phyloP scores from a whole-genome alignment of 2,797 vertebrate genomes.

The Apogon talboti region DNA sequence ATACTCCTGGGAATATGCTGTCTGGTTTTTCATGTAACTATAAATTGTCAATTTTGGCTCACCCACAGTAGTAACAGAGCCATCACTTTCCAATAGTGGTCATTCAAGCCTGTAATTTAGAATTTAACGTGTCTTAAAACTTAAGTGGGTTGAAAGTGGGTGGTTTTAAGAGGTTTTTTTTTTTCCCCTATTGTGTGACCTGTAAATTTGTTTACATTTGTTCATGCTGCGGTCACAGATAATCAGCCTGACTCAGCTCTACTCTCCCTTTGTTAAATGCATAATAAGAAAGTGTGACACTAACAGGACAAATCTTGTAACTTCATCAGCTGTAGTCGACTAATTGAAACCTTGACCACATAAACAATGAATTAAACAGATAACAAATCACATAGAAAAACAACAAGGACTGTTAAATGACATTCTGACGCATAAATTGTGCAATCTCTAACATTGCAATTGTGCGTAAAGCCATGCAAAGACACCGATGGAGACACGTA shows the following conservation, averaged over 20 bases:
- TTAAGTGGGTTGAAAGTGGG: background rate
- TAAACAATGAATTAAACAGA: constrained; percentile 22
- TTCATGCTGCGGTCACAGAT: constrained; percentile 7
- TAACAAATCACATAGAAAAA: background rate
- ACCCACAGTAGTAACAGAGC: constrained; percentile 18
- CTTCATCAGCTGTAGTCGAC: background rate
- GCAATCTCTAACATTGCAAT: constrained; percentile 3
- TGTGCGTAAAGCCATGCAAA: constrained; percentile 5
- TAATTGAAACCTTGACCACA: constrained; percentile 14
- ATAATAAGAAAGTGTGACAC: constrained; percentile 12
- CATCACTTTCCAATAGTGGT: background rate
- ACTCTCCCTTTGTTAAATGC: constrained; percentile 16
- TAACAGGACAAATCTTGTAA: constrained; percentile 4
- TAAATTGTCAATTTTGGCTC: constrained; percentile 16
- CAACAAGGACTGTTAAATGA: background rate
- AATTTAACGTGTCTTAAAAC: constrained; percentile 20
- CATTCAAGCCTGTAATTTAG: constrained; percentile 20
- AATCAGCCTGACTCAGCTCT: constrained; percentile 25
- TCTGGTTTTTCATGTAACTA: background rate
- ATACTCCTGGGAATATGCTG: background rate
- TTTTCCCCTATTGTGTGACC: constrained; percentile 16
- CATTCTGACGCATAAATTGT: background rate
- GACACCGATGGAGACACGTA: constrained; percentile 45
- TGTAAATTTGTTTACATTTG: constrained; percentile 43
- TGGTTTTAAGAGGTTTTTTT: constrained; percentile 3